Evolutionary conservation across 2,113 vertebrate genomes (phyloP), one percentile per base, ranked within the genome.

Genomic region (Pampusana beccarii): DNA sequence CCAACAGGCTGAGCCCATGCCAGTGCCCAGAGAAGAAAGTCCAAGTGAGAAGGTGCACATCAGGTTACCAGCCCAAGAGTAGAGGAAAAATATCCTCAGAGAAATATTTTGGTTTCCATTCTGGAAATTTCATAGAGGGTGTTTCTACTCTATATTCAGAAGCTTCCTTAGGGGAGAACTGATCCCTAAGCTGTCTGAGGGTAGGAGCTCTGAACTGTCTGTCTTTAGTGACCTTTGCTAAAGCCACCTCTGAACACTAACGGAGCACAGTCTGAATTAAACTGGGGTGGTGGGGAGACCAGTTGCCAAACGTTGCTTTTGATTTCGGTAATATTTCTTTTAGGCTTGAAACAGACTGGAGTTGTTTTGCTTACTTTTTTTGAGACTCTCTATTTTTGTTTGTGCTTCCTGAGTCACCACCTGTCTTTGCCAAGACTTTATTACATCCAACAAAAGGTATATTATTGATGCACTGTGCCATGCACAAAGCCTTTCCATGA

Each of bases 51-150:
- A 91, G 89, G 65, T 95, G 80, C 90, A 93, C 90, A 74, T 81
- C 69, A 81, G 80, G 77, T 84, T 94, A 92, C 86, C 40, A 71
- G 42, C 48, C 51, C 42, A 71, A 91, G 56, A 57, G 60, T 4
- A 86, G 80, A 79, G 73, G 91, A 91, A 93, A 95, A 96, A 84
- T 79, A 95, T 89, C 48, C 69, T 80, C 65, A 79, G 80, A 90
- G 62, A 92, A 95, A 94, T 96, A 75, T 95, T 96, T 95, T 96
- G 31, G 6, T 96, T 96, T 97, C 95, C 96, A 79, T 80, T 88
- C 80, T 93, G 96, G 93, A 92, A 96, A 86, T 38, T 71, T 83
- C 19, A 1, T 20, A 64, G 61, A 80, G 86, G 65, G 57, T 89
- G 86, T 96, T 96, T 75, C 96, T 96, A 66, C 70, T 89, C 61